Evolutionary conservation across 2,797 vertebrate species (phyloP).

Genomic region (Myripristis murdjan): DNA sequence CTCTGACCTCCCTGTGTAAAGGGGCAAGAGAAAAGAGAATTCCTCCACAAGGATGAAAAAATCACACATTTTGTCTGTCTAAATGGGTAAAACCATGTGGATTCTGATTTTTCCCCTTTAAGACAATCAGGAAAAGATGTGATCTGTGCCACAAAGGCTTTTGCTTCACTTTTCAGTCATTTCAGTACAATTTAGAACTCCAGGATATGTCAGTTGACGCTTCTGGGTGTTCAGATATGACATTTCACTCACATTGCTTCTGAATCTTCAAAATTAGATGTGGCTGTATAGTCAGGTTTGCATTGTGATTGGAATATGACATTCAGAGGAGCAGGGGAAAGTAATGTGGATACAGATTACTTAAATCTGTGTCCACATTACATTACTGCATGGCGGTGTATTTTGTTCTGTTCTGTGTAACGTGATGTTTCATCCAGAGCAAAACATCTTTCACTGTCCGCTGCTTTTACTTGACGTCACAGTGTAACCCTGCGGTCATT

Average conservation of each 20-base stretch:
- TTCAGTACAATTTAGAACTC: slow-evolving; percentile 25
- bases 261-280: slow-evolving; percentile 10
- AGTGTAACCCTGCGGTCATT: slow-evolving; percentile 57
- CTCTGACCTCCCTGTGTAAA: slow-evolving; percentile 33
- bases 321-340: background rate
- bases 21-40: slow-evolving; percentile 18
- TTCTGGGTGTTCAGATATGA: slow-evolving; percentile 10
- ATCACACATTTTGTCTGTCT: slow-evolving; percentile 24
- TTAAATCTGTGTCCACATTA: too few relatives aligned
- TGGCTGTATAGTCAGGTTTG: background rate
- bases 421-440: slow-evolving; percentile 63
- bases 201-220: slow-evolving; percentile 19
- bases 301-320: background rate
- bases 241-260: slow-evolving; percentile 17
- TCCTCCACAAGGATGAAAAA: slow-evolving; percentile 8
- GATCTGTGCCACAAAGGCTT: slow-evolving; percentile 48
- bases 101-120: slow-evolving; percentile 33
- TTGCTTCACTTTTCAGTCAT: slow-evolving; percentile 47
- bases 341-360: slow-evolving; percentile 7
- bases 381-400: slow-evolving; percentile 33
- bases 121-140: slow-evolving; percentile 54
- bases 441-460: slow-evolving; percentile 51
- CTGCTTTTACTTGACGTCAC: slow-evolving; percentile 61
- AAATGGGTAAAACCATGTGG: slow-evolving; percentile 29
- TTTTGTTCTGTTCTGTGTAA: slow-evolving; percentile 64